Base-by-base conservation (phyloP, 2,888 invertebrate genomes). In the Scelioninae gen. 1 region DNA sequence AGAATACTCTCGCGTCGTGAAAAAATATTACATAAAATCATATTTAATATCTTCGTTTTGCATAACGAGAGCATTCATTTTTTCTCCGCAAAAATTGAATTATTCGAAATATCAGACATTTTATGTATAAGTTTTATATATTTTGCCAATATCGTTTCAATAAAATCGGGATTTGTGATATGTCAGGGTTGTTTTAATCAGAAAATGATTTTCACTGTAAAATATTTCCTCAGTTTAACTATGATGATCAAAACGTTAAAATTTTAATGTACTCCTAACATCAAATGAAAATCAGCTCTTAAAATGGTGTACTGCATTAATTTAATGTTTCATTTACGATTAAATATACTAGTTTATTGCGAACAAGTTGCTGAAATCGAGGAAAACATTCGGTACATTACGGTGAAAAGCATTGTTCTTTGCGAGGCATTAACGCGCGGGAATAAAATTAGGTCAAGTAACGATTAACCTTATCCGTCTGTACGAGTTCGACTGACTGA, bases 361-460 rank as follows among this genome's bases (percentile, higher is more conserved):
- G 47, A 56, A 11, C 34, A 2, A 56, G 65, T 55, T 34, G 58
- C 43, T 69, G 58, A 55, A 75, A 74, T 62, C 53, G 58, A 53
- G 47, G 47, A 75, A 76, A 76, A 65, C 56, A 62, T 76, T 71
- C 38, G 58, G 72, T 43, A 53, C 65, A 75, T 65, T 71, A 47
- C 69, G 63, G 49, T 58, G 65, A 23, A 72, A 76, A 82, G 85
- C 87, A 90, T 91, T 91, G 90, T 91, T 90, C 89, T 87, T 85
- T 81, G 84, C 83, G 85, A 87, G 83, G 87, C 89, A 89, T 89
- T 87, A 90, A 88, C 88, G 88, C 89, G 88, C 87, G 87, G 88
- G 88, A 87, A 89, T 88, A 87, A 91, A 91, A 91, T 91, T 91
- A 85, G 91, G 91, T 91, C 91, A 91, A 91, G 88, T 90, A 89